phyloP scores from a whole-genome alignment of 2,113 vertebrate species.

The Monopterus albus region DNA sequence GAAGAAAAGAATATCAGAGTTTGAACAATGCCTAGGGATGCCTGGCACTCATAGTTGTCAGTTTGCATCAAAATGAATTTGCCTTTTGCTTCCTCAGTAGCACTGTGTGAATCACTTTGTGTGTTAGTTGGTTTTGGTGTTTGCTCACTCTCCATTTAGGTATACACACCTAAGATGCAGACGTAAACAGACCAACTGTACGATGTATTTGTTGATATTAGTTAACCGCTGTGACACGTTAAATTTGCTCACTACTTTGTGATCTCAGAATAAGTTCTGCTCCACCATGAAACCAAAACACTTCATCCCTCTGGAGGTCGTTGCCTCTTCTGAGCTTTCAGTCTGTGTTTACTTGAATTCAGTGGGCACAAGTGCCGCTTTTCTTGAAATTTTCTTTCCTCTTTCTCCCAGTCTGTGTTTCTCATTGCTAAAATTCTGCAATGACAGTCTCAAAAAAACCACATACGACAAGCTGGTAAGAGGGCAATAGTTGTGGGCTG shows the following conservation, averaged over 20 bases:
- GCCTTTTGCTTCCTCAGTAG: constrained; percentile 48
- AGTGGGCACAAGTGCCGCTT: constrained; percentile 36
- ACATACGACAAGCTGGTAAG: constrained; percentile 72
- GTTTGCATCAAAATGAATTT: constrained; percentile 70
- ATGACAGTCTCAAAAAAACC: constrained; percentile 74
- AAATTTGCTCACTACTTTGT: constrained; percentile 48
- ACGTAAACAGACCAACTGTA: constrained; percentile 46
- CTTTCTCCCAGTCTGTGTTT: constrained; percentile 66
- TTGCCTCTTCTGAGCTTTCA: neutral
- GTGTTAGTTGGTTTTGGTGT: constrained; percentile 48
- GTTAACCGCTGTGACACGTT: constrained; percentile 47
- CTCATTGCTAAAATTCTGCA: constrained; percentile 64
- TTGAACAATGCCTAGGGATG: constrained; percentile 57
- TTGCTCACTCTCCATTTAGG: constrained; percentile 42
- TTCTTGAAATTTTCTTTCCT: constrained; percentile 37
- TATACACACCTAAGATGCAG: constrained; percentile 36
- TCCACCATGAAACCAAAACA: constrained; percentile 46
- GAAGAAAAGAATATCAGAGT: constrained; percentile 72
- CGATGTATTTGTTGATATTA: constrained; percentile 31
- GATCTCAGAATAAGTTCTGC: constrained; percentile 24
- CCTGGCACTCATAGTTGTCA: constrained; percentile 54
- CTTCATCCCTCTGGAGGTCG: constrained; percentile 24
- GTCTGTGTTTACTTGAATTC: constrained; percentile 26
- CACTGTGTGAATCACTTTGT: constrained; percentile 52
- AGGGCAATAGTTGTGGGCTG: constrained; percentile 73